Percentiles rank a stretch among this genome's conserved stretches.
phyloP scores from a whole-genome alignment of 2,888 invertebrate species.

The Aromia moschata region DNA sequence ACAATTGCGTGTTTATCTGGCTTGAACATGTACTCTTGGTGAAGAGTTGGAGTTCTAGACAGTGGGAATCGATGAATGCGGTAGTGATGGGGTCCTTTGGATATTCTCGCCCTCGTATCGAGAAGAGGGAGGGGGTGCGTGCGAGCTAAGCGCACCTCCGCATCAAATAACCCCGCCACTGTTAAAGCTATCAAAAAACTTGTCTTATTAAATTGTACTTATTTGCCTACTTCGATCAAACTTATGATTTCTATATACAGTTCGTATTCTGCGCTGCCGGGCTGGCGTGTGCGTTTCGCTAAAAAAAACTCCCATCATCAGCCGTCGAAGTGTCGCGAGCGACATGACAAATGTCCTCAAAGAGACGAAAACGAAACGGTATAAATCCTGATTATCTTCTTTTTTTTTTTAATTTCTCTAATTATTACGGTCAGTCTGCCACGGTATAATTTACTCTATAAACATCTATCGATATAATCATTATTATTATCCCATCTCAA shows the following conservation, averaged over 20 bases:
- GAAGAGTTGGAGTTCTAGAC: no score
- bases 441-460: constrained; percentile 43
- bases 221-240: constrained; percentile 58
- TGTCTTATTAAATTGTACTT: constrained; percentile 57
- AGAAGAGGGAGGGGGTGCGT: neutral
- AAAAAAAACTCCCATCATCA: constrained; percentile 33
- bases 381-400: constrained; percentile 33
- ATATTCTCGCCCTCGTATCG: neutral
- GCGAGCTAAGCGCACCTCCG: constrained; percentile 14
- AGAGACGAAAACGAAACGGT: constrained; percentile 28
- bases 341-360: constrained; percentile 25
- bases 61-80: no score
- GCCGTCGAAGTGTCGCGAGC: constrained; percentile 33
- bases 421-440: constrained; percentile 43
- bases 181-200: constrained; percentile 50
- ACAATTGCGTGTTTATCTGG: no score
- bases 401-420: no score
- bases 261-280: constrained; percentile 58
- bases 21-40: no score
- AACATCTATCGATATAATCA: constrained; percentile 49
- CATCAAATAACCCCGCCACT: constrained; percentile 45
- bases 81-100: no score
- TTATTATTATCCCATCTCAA: constrained; percentile 54
- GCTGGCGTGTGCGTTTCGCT: constrained; percentile 57
- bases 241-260: constrained; percentile 59